Conservation (phyloP, 2,113 vertebrate species). For the Cinclus cinclus region DNA sequence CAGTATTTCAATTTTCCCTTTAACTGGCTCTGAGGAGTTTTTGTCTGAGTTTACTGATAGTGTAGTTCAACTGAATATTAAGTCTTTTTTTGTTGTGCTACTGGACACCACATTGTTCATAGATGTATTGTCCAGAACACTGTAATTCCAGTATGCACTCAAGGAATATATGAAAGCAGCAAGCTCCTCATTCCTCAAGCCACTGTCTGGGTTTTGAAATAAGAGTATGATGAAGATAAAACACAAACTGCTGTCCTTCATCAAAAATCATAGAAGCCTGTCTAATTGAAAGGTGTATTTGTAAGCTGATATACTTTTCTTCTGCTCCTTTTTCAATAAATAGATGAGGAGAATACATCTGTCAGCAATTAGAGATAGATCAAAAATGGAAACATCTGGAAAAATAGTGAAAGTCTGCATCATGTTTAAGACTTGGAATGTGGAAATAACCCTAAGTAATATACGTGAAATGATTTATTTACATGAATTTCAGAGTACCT, state of each 20-base stretch:
- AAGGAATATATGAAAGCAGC: background rate
- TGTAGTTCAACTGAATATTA: background rate
- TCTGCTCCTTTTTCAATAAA: background rate
- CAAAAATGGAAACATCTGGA: background rate
- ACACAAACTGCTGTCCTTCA: background rate
- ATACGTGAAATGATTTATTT: background rate
- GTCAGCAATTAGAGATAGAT: background rate
- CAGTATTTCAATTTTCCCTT: background rate
- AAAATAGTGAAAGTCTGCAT: background rate
- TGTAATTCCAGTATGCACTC: background rate
- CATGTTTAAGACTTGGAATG: background rate
- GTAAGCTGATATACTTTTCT: fast-evolving
- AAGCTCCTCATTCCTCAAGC: fast-evolving
- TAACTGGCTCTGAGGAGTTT: background rate
- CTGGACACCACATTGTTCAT: background rate
- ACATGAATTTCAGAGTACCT: background rate
- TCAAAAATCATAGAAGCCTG: background rate
- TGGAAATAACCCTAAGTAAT: background rate
- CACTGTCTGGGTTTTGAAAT: background rate
- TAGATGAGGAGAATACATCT: background rate
- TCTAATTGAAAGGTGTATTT: background rate
- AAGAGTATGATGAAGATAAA: background rate
- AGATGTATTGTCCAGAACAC: background rate
- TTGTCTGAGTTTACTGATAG: background rate
- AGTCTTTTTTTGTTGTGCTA: background rate